These are phyloP conservation scores for Eumaeus atala DNA, from an alignment of 1,140 invertebrate genomes.

Conservation along the genomic window DNA sequence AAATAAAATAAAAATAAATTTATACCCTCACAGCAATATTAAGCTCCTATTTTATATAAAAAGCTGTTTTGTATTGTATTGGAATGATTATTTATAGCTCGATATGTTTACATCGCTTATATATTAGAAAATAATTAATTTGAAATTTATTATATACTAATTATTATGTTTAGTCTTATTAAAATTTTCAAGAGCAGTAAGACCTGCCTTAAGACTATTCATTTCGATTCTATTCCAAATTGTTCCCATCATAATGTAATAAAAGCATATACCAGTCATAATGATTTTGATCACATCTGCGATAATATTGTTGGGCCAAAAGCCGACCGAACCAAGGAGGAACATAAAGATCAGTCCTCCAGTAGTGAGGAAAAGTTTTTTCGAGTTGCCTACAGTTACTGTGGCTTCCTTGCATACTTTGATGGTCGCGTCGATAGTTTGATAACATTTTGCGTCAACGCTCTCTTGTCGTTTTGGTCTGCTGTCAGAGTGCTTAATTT, in stretches of 20 bases:
- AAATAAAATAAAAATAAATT: no score
- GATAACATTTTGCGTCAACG: constrained; percentile 34
- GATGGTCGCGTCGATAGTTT: constrained; percentile 77
- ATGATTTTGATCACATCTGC: constrained; percentile 73
- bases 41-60: no score
- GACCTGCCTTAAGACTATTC: constrained; percentile 84
- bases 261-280: constrained; percentile 79
- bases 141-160: no score
- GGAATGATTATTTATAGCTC: no score
- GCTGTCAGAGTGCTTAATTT: constrained; percentile 29
- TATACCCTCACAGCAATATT: no score
- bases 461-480: constrained; percentile 26
- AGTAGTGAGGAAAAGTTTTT: constrained; percentile 76
- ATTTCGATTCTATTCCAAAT: constrained; percentile 86
- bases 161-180: constrained; percentile 31
- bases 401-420: constrained; percentile 77
- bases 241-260: constrained; percentile 83
- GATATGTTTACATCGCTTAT: no score
- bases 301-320: constrained; percentile 52
- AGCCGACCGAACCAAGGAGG: constrained; percentile 61
- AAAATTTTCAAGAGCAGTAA: constrained; percentile 51
- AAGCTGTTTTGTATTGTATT: no score
- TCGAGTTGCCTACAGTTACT: constrained; percentile 73
- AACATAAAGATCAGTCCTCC: constrained; percentile 69
- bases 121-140: no score